Percentiles rank a stretch among this genome's conserved stretches.
phyloP scores from a whole-genome alignment of 2,888 invertebrate genomes.

The Tipula vernalis region DNA sequence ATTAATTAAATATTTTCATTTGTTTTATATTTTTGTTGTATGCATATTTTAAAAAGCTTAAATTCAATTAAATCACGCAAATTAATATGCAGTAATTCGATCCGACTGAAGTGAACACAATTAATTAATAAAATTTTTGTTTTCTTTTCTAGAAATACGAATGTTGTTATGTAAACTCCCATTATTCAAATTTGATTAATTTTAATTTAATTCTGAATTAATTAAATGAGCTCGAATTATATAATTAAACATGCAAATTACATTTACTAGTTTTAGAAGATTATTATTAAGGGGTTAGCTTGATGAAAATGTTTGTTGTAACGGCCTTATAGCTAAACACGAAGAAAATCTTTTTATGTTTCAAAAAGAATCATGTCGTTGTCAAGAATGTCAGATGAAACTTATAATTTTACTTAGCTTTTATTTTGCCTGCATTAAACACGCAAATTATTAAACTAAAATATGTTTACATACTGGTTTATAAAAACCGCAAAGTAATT shows the following conservation, averaged over 20 bases:
- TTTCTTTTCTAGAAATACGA: neutral
- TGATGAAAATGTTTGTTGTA: too few relatives aligned
- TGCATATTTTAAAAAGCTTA: neutral
- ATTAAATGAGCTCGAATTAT: neutral
- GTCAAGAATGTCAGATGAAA: neutral
- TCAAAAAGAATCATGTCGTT: neutral
- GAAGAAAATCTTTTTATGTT: neutral
- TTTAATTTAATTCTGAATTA: neutral
- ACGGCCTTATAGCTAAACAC: neutral
- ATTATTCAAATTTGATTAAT: neutral
- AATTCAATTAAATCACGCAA: neutral
- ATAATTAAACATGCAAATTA: neutral
- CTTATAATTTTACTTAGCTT: neutral
- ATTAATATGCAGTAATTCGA: neutral
- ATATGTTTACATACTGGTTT: too few relatives aligned
- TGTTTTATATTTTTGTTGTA: neutral
- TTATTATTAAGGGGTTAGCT: too few relatives aligned
- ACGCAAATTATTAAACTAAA: neutral
- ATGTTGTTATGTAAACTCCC: neutral
- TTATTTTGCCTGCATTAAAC: neutral
- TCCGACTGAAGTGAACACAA: neutral
- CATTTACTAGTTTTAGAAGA: neutral
- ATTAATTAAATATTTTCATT: neutral
- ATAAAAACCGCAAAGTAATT: neutral
- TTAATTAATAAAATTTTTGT: neutral